Conservation (phyloP, 2,888 invertebrate genomes). For the Brenthis daphne region DNA sequence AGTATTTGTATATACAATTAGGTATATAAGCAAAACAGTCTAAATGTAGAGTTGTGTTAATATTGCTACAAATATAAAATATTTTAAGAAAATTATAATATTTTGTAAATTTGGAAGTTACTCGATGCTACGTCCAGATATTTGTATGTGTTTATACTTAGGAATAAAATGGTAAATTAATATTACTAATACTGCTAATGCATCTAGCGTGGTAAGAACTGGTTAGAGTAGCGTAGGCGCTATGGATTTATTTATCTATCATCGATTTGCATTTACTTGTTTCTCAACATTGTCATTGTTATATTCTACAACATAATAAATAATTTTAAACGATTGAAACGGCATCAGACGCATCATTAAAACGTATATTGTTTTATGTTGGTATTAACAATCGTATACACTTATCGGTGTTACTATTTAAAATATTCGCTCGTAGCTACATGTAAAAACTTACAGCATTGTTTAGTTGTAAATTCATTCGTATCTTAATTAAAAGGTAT, state of each 20-base stretch:
- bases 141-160: not conserved
- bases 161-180: not conserved
- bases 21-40: too few species aligned
- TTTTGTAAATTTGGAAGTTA: not conserved
- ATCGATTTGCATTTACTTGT: conserved; percentile 18
- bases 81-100: too few species aligned
- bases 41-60: too few species aligned
- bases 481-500: conserved; percentile 35
- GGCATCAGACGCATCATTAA: not conserved
- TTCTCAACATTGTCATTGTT: conserved; percentile 18
- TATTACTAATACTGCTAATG: conserved; percentile 15
- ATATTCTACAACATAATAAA: not conserved
- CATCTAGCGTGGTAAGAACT: conserved; percentile 8
- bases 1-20: too few species aligned
- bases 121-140: not conserved
- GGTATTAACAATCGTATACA: not conserved
- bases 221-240: conserved; percentile 22
- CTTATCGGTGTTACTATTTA: conserved; percentile 7
- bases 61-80: too few species aligned
- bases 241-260: conserved; percentile 28
- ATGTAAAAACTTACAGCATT: conserved; percentile 27
- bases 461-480: conserved; percentile 27
- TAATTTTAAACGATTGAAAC: not conserved
- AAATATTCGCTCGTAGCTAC: conserved; percentile 6
- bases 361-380: not conserved